A percentile compares a stretch with the other conserved stretches of the same genome.
phyloP scores from a whole-genome alignment of 1,140 invertebrate species.

The Drosophila suzukii region DNA sequence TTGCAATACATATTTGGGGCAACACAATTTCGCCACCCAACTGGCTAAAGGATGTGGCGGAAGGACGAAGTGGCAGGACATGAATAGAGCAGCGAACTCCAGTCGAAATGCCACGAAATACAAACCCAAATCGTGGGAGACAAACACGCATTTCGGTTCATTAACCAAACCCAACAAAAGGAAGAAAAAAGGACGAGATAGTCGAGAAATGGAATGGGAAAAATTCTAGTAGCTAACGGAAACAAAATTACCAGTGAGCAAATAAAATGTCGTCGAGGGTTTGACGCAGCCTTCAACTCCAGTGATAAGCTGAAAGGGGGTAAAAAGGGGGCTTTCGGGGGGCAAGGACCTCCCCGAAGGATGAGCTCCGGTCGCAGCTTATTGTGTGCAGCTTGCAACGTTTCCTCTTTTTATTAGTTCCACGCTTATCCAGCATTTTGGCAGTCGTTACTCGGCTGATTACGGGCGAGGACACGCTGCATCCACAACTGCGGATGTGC shows the following conservation, averaged over 20 bases:
- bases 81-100: slow-evolving; percentile 36
- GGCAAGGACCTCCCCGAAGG: slow-evolving; percentile 40
- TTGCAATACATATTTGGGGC: slow-evolving; percentile 69
- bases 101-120: slow-evolving; percentile 30
- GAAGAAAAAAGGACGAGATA: slow-evolving; percentile 15
- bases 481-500: slow-evolving; percentile 12
- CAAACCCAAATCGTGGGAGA: slow-evolving; percentile 59
- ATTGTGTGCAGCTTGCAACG: slow-evolving; percentile 73
- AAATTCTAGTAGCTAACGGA: slow-evolving; percentile 72
- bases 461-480: slow-evolving; percentile 67
- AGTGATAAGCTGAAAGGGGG: slow-evolving; percentile 50
- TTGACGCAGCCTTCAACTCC: slow-evolving; percentile 65
- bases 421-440: slow-evolving; percentile 77
- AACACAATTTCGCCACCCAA: slow-evolving; percentile 65
- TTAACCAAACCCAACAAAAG: slow-evolving; percentile 79
- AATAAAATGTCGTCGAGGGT: slow-evolving; percentile 81
- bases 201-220: slow-evolving; percentile 17
- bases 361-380: slow-evolving; percentile 25
- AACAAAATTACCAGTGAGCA: slow-evolving; percentile 78
- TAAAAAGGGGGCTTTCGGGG: background rate
- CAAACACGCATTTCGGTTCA: slow-evolving; percentile 79
- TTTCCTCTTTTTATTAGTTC: slow-evolving; percentile 75
- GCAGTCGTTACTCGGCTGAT: slow-evolving; percentile 76
- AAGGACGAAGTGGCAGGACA: background rate
- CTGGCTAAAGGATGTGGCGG: slow-evolving; percentile 37